These are phyloP conservation scores for Dinothrombium tinctorium DNA, from an alignment of 1,140 invertebrate genomes.

Conservation along the genomic window DNA sequence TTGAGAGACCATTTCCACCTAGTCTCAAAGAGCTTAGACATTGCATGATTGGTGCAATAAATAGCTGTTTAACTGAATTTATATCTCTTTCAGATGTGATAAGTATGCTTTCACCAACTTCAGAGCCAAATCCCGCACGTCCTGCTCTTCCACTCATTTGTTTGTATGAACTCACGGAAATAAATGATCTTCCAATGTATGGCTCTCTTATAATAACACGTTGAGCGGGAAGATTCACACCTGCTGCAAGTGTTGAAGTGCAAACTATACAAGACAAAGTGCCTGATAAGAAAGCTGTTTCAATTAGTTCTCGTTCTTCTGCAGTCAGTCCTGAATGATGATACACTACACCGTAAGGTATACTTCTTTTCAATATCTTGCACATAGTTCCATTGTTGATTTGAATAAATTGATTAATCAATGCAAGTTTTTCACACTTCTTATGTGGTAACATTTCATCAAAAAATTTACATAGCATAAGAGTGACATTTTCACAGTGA, in stretches of 20 bases:
- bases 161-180: constrained; percentile 57
- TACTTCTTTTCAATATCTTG: constrained; percentile 39
- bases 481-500: constrained; percentile 76
- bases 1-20: constrained; percentile 27
- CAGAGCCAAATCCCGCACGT: constrained; percentile 42
- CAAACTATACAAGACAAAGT: constrained; percentile 70
- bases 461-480: constrained; percentile 33
- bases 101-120: constrained; percentile 47
- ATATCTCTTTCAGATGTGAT: constrained; percentile 21
- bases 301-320: constrained; percentile 61
- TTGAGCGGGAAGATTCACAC: constrained; percentile 83
- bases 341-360: constrained; percentile 62
- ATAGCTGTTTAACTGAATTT: constrained; percentile 24
- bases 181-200: constrained; percentile 46
- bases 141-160: constrained; percentile 84
- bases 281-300: constrained; percentile 56
- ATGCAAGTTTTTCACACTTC: constrained; percentile 30
- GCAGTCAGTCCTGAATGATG: constrained; percentile 55
- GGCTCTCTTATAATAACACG: constrained; percentile 63
- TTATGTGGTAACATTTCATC: too few relatives aligned
- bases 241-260: constrained; percentile 85
- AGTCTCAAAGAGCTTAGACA: constrained; percentile 34
- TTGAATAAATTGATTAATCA: constrained; percentile 33
- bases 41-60: constrained; percentile 39
- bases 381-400: constrained; percentile 43